Base-by-base conservation (phyloP, 2,888 invertebrate genomes). In the Cantharis rustica region DNA sequence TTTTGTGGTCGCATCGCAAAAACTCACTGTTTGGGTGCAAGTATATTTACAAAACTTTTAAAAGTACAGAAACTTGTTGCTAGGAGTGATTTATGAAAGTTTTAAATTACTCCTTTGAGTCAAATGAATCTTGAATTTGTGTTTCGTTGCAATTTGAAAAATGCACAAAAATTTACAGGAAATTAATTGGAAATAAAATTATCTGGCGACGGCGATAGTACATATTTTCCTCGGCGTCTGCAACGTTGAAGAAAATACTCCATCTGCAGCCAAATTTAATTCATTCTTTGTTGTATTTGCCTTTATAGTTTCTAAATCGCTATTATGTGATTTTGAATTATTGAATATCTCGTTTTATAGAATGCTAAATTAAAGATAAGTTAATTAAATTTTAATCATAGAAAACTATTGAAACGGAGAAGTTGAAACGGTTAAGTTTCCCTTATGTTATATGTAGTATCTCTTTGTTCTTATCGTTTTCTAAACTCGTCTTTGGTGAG, bases 401-500 rank as follows among this genome's bases (percentile, higher is more conserved):
- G 47, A 47, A 47, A 47, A 47, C 47, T 47, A 47, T 68, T 23
- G 15, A 68, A 68, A 68, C 68, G 23, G 68, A 68, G 68, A 15
- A 68, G 20, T 68, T 47, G 47, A 47, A 47, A 47, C 47, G 17
- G 16, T 66, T 66, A 66, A 66, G 64, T 66, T 66, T 66, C 64
- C 23, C 64, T 66, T n/a, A 23, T 23, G 23, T 66, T 17, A 20
- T 66, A n/a, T 17, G 17, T 20, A 23, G 17, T 66, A 20, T 16
- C 17, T 17, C 16, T 66, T 66, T 66, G 64, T 66, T 66, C 69
- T 76, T 68, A 73, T 76, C 73, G 70, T 73, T 73, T 73, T 76
- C 76, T 73, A 70, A 71, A 76, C 73, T 76, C 47, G 20, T 61
- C 69, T 76, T 70, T 71, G 71, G 70, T 31, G 71, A 73, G 73